Evolutionary conservation across 2,797 vertebrate genomes (phyloP).

Genomic region (Coendou prehensilis): DNA sequence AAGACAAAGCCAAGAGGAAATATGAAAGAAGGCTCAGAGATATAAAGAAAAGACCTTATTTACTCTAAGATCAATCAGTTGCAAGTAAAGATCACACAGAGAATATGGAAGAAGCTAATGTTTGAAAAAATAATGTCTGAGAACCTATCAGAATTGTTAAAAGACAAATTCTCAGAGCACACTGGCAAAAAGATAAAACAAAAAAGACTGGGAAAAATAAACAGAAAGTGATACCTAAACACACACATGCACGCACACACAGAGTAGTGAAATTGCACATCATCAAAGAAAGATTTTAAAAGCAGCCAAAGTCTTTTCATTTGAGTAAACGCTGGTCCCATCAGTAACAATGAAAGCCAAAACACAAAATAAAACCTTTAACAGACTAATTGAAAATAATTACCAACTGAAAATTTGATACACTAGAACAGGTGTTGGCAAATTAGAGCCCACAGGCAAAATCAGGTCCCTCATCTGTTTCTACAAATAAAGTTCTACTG

Average conservation of each 20-base stretch:
- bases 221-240: background rate
- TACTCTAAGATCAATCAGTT: background rate
- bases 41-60: background rate
- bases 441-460: background rate
- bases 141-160: background rate
- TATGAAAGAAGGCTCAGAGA: background rate
- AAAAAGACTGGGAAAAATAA: background rate
- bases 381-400: background rate
- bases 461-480: background rate
- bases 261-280: background rate
- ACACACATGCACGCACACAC: background rate
- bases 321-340: background rate
- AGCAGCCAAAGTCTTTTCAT: background rate
- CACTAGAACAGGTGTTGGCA: background rate
- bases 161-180: background rate
- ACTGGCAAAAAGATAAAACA: background rate
- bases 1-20: background rate
- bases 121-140: background rate
- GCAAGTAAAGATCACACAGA: background rate
- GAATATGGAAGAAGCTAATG: background rate
- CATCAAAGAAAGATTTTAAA: background rate
- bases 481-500: background rate
- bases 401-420: background rate
- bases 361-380: slow-evolving; percentile 1
- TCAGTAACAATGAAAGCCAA: background rate